Evolutionary conservation across 2,888 invertebrate species (phyloP).

Genomic region (Agriopis leucophaearia): DNA sequence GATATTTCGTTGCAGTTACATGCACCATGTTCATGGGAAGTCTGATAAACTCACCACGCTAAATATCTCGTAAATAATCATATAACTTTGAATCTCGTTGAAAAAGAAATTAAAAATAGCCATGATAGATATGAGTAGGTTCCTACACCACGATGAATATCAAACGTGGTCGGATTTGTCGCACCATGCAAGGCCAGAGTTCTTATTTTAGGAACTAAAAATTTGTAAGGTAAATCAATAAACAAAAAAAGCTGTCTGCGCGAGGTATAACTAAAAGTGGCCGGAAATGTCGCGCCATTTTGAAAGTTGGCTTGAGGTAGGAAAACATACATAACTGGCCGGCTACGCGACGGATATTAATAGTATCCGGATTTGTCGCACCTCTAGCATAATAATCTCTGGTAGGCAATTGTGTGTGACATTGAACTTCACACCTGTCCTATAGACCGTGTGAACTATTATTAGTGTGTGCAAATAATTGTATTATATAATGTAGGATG

Average conservation of each 20-base stretch:
- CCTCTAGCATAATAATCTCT: neutral
- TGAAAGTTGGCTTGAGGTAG: neutral
- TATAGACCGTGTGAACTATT: slow-evolving; percentile 5
- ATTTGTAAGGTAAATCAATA: no score
- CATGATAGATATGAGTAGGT: no score
- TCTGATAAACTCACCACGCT: no score
- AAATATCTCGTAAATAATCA: no score
- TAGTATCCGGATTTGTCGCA: neutral
- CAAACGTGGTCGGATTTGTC: neutral
- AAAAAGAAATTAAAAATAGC: no score
- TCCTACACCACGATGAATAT: neutral
- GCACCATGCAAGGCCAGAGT: neutral
- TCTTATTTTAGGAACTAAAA: neutral
- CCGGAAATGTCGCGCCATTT: no score
- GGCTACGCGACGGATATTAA: neutral
- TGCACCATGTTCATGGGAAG: no score
- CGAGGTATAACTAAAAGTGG: no score
- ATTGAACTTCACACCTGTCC: slow-evolving; percentile 3
- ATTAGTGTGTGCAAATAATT: neutral
- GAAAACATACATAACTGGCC: neutral
- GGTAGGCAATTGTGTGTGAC: slow-evolving; percentile 6
- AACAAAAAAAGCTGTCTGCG: no score
- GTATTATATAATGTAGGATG: neutral
- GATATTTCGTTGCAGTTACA: no score
- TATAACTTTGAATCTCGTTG: no score